Evolutionary conservation across 2,113 vertebrate genomes (phyloP).

Genomic region (Falco punctatus): DNA sequence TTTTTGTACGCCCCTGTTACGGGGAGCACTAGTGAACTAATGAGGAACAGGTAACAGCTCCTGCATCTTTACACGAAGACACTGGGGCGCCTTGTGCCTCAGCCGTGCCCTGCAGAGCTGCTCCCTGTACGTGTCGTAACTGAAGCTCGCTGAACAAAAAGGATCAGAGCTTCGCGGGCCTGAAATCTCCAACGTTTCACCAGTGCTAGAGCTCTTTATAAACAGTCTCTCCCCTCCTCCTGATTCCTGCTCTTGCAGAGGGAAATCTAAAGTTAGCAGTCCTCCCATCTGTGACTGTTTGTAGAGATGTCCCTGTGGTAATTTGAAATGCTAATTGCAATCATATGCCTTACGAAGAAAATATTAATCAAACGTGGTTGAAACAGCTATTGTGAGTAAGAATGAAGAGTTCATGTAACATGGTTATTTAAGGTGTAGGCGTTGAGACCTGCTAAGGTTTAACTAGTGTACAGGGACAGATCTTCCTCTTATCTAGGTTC

Average conservation of each 20-base stretch:
- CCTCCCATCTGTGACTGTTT: conserved; percentile 56
- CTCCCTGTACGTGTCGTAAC: rapidly evolving
- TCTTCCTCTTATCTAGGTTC: background rate
- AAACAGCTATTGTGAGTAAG: conserved; percentile 5
- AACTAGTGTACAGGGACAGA: background rate
- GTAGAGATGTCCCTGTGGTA: conserved; percentile 52
- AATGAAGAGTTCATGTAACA: background rate
- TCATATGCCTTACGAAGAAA: conserved; percentile 56
- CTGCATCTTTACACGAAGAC: background rate
- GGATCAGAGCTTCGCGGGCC: background rate
- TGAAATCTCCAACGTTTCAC: background rate
- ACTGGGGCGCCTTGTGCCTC: background rate
- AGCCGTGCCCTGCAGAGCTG: background rate
- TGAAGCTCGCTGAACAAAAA: background rate
- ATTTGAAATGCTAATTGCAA: conserved; percentile 71
- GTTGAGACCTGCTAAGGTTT: background rate
- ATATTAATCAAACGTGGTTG: conserved; percentile 57
- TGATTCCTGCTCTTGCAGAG: conserved; percentile 19
- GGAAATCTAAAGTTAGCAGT: conserved; percentile 66
- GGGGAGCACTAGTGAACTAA: background rate
- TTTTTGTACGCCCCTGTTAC: background rate
- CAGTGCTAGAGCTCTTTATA: background rate
- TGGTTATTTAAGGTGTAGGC: background rate
- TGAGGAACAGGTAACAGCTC: background rate
- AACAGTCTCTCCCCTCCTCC: conserved; percentile 33